Evolutionary conservation across 2,888 invertebrate genomes (phyloP), one percentile per base, ranked within the genome.

Genomic region (Drosophila putrida): DNA sequence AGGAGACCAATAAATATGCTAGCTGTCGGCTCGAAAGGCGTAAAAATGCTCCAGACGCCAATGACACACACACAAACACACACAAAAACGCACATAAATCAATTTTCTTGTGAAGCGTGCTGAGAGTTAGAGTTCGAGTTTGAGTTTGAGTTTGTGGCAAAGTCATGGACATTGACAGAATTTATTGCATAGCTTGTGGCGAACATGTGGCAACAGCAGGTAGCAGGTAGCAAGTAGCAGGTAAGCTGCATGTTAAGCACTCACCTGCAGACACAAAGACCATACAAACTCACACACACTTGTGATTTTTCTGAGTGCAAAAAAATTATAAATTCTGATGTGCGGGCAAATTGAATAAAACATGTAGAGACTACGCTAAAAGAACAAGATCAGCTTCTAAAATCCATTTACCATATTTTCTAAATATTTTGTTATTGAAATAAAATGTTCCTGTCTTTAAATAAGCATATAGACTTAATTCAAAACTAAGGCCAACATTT

Each of bases 1-100:
- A 75, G 73, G 53, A 66, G 70, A 67, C 75, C 71, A 78, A 87
- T 87, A 85, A 87, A 84, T 84, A 84, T 82, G 85, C 78, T 75
- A 54, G 51, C 75, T 75, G 79, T 81, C 74, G 68, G 70, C 58
- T 66, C 38, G 74, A 78, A 87, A 75, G 76, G 79, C 82, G 75
- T 81, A 73, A 87, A 84, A 87, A 65, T 47, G 47, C 31, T 47
- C 20, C n/a, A 63, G 43, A 53, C 62, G 62, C 64, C 59, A 62
- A 49, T 61, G 71, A 60, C 46, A 43, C 36, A 47, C 39, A 6
- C 28, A 38, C 4, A 44, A 27, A 36, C 27, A 35, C 36, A 36
- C 10, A 8, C 51, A 53, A 15, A 15, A 44, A 35, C 44, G 13
- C 31, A 58, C 73, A 76, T 80, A 78, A 80, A 80, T 80, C 78